Evolutionary conservation across 1,140 invertebrate genomes (phyloP).

Genomic region (Cecropterus lyciades): DNA sequence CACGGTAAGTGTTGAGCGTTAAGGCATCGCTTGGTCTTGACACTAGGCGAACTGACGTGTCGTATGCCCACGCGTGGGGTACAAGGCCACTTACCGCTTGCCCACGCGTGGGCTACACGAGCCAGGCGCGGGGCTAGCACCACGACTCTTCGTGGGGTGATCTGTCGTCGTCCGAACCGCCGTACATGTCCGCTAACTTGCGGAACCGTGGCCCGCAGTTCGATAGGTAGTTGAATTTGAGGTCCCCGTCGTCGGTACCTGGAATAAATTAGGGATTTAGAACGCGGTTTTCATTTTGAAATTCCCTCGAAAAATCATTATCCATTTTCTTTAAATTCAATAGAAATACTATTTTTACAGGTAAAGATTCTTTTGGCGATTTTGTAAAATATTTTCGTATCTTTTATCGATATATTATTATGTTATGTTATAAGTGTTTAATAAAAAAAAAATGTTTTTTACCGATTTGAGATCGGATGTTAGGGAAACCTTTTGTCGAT

Average conservation of each 20-base stretch:
- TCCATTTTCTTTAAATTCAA: no score
- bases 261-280: conserved; percentile 35
- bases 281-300: background rate
- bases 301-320: no score
- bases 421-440: no score
- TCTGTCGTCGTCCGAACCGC: conserved; percentile 93
- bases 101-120: conserved; percentile 61
- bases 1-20: conserved; percentile 18
- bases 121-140: conserved; percentile 86
- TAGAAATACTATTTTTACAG: no score
- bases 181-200: conserved; percentile 99
- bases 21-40: conserved; percentile 64
- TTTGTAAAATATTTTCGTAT: no score
- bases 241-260: conserved; percentile 96
- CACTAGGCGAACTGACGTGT: background rate
- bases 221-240: conserved; percentile 98
- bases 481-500: no score
- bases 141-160: conserved; percentile 90
- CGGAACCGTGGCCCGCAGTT: conserved; percentile 98
- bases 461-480: no score
- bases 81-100: background rate
- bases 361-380: no score
- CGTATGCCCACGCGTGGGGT: background rate
- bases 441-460: no score
- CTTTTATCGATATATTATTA: no score